A percentile compares a stretch with the other conserved stretches of the same genome.
These are phyloP conservation scores for Patiria pectinifera DNA, from an alignment of 53 echinoderm and acorn worm genomes.

Conservation along the genomic window DNA sequence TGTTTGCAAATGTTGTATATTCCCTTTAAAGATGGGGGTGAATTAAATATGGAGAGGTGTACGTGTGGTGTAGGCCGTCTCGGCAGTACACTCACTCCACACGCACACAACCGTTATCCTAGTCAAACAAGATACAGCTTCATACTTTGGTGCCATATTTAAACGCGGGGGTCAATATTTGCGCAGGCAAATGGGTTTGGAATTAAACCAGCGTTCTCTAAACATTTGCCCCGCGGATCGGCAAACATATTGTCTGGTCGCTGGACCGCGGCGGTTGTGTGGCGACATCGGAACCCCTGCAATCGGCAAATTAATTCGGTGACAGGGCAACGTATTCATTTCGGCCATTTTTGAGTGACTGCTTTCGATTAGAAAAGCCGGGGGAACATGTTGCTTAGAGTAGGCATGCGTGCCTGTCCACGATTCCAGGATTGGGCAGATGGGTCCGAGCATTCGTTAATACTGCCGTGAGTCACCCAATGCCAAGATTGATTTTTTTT, in stretches of 20 bases:
- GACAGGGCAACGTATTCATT: slow-evolving; percentile 62
- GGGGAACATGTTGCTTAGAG: slow-evolving; percentile 22
- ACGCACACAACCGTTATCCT: slow-evolving; percentile 24
- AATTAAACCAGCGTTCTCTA: slow-evolving; percentile 66
- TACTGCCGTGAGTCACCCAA: background rate
- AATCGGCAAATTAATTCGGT: slow-evolving; percentile 62
- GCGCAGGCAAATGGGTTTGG: slow-evolving; percentile 61
- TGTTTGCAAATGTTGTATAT: too few species aligned
- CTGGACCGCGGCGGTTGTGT: slow-evolving; percentile 30
- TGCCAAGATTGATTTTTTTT: too few species aligned
- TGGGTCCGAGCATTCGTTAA: slow-evolving; percentile 26
- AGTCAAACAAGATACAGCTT: slow-evolving; percentile 42
- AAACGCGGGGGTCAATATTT: slow-evolving; percentile 58
- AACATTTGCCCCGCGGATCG: slow-evolving; percentile 59
- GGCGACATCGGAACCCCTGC: slow-evolving; percentile 52
- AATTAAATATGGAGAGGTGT: slow-evolving; percentile 13
- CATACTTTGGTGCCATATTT: slow-evolving; percentile 50
- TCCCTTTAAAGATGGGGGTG: too few species aligned
- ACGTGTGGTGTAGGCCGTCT: background rate
- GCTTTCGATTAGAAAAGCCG: slow-evolving; percentile 12
- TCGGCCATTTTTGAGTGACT: slow-evolving; percentile 55
- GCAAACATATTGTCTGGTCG: slow-evolving; percentile 60
- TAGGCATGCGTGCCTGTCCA: slow-evolving; percentile 3
- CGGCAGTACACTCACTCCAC: slow-evolving; percentile 16
- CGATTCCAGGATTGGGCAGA: background rate